Conservation (phyloP, 2,113 vertebrate species). For the Chiloscyllium plagiosum region DNA sequence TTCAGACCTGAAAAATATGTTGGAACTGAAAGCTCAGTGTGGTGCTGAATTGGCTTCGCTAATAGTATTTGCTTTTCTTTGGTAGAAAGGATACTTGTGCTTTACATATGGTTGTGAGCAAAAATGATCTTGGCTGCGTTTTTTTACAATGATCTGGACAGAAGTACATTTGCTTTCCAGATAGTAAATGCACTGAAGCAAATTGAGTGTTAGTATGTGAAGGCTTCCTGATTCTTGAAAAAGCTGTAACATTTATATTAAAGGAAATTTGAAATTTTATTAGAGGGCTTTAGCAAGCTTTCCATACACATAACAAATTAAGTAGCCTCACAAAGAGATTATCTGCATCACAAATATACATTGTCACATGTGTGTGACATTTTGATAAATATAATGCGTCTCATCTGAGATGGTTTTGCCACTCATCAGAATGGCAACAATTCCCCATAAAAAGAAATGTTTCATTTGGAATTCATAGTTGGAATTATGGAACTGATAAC, state of each 20-base stretch:
- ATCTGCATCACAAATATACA: not conserved
- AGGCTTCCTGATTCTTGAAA: not conserved
- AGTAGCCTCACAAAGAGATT: not conserved
- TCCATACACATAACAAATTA: not conserved
- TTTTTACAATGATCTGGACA: not conserved
- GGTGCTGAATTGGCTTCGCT: not conserved
- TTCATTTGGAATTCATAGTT: not conserved
- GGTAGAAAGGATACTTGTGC: not conserved
- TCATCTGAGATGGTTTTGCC: not conserved
- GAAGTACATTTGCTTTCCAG: not conserved
- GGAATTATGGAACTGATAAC: not conserved
- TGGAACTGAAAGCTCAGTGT: not conserved
- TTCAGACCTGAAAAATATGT: not conserved
- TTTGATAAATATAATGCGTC: not conserved
- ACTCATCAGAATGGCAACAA: not conserved
- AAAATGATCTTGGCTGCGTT: not conserved
- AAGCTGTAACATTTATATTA: not conserved
- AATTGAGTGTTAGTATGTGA: not conserved
- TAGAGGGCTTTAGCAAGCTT: too few relatives aligned
- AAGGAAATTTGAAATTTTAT: too few relatives aligned
- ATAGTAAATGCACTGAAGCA: not conserved
- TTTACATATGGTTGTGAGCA: not conserved
- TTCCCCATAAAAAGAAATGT: not conserved
- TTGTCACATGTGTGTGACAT: not conserved
- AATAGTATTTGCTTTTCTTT: not conserved